phyloP scores from a whole-genome alignment of 1,140 invertebrate genomes.

The Hypothenemus hampei region DNA sequence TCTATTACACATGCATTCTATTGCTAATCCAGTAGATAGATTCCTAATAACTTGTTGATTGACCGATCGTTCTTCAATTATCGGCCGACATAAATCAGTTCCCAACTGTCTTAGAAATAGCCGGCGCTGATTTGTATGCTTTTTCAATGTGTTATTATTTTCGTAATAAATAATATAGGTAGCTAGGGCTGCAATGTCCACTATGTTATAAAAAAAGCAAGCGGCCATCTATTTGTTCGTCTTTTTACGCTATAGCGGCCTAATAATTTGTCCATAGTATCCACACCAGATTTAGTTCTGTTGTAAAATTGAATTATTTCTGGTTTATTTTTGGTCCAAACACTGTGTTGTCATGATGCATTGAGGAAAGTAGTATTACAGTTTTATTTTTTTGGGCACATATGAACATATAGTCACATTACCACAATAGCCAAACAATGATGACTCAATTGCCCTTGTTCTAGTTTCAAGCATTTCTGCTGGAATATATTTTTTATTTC shows the following conservation, averaged over 20 bases:
- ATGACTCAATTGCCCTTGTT: not conserved
- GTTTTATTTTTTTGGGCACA: constrained; percentile 38
- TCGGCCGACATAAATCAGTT: too few species aligned
- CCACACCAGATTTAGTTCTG: constrained; percentile 6
- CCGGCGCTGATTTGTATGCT: too few species aligned
- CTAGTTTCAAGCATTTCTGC: not conserved
- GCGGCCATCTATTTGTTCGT: constrained; percentile 7
- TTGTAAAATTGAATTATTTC: constrained; percentile 12
- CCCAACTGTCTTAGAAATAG: too few species aligned
- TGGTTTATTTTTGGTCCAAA: constrained; percentile 12
- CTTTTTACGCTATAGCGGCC: constrained; percentile 4
- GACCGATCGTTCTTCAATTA: too few species aligned
- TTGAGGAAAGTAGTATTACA: constrained; percentile 37
- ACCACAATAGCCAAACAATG: constrained; percentile 19
- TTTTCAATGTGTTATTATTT: too few species aligned
- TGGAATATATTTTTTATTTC: constrained; percentile 39
- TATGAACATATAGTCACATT: constrained; percentile 33
- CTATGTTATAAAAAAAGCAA: constrained; percentile 15
- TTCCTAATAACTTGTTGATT: too few species aligned
- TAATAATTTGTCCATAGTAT: constrained; percentile 5
- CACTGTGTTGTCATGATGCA: constrained; percentile 35
- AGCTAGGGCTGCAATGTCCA: too few species aligned
- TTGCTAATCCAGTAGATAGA: too few species aligned
- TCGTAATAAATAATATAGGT: too few species aligned
- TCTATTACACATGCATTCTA: too few species aligned